Evolutionary conservation across 2,797 vertebrate genomes (phyloP).

Genomic region (Enteromius viviparus): DNA sequence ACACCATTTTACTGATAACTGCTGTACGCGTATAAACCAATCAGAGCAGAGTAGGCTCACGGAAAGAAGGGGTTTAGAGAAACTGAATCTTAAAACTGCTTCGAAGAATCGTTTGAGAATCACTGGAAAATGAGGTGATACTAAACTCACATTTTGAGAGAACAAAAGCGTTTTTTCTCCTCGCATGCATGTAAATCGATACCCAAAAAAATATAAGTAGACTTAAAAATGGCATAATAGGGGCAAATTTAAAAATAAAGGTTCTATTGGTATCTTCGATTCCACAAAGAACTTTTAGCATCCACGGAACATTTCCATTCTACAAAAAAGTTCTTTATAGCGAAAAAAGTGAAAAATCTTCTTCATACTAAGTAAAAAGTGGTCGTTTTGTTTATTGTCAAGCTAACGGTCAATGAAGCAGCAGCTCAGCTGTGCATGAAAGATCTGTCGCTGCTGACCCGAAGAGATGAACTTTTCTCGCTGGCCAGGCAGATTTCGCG

Average conservation of each 20-base stretch:
- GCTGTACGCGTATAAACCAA: too few species aligned
- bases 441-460: slow-evolving; percentile 80
- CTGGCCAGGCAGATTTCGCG: slow-evolving; percentile 85
- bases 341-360: not conserved
- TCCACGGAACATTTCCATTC: not conserved
- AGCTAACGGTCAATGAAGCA: slow-evolving; percentile 87
- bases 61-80: too few species aligned
- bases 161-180: too few species aligned
- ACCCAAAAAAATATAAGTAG: too few species aligned
- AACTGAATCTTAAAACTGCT: too few species aligned
- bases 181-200: too few species aligned
- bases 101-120: too few species aligned
- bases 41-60: too few species aligned
- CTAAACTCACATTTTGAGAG: too few species aligned
- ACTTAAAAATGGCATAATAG: too few species aligned
- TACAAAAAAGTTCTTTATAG: not conserved
- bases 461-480: slow-evolving; percentile 84
- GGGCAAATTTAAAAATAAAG: not conserved
- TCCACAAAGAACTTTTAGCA: not conserved
- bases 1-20: too few species aligned
- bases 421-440: slow-evolving; percentile 85
- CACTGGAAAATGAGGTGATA: too few species aligned
- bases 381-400: not conserved
- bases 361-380: not conserved
- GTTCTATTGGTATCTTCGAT: not conserved